These are phyloP conservation scores for Drosophila leonis DNA, from an alignment of 2,888 invertebrate genomes.

Conservation along the genomic window DNA sequence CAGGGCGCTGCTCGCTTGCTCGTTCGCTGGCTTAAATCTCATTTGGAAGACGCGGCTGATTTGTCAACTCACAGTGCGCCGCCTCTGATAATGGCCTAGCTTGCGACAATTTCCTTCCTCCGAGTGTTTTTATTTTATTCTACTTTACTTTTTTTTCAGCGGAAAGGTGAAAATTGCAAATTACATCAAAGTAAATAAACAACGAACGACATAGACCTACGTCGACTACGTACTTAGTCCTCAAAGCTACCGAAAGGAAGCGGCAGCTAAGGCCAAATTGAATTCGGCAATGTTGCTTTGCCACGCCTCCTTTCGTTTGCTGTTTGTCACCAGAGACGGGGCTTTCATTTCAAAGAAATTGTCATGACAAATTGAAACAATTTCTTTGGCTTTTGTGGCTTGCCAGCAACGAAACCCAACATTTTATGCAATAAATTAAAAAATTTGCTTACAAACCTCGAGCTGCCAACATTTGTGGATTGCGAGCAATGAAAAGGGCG, in stretches of 20 bases:
- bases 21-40: conserved; percentile 50
- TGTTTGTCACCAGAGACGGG: conserved; percentile 13
- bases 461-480: conserved; percentile 17
- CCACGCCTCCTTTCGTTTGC: conserved; percentile 4
- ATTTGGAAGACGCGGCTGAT: conserved; percentile 69
- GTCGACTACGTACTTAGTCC: conserved; percentile 30
- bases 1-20: conserved; percentile 20
- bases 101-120: conserved; percentile 73
- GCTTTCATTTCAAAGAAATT: conserved; percentile 72
- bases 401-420: conserved; percentile 58
- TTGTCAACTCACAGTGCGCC: conserved; percentile 64
- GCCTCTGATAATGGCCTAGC: conserved; percentile 64
- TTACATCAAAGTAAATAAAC: conserved; percentile 79
- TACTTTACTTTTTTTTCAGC: conserved; percentile 13
- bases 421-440: conserved; percentile 79
- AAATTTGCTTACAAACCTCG: conserved; percentile 67
- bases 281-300: conserved; percentile 62
- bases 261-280: conserved; percentile 76
- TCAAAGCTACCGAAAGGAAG: conserved; percentile 57
- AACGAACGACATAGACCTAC: conserved; percentile 62
- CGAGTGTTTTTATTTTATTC: conserved; percentile 6
- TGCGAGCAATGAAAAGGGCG: not conserved
- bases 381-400: conserved; percentile 79
- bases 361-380: conserved; percentile 81
- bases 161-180: conserved; percentile 81